phyloP scores from a whole-genome alignment of 2,113 vertebrate species.

The Xenopus borealis region DNA sequence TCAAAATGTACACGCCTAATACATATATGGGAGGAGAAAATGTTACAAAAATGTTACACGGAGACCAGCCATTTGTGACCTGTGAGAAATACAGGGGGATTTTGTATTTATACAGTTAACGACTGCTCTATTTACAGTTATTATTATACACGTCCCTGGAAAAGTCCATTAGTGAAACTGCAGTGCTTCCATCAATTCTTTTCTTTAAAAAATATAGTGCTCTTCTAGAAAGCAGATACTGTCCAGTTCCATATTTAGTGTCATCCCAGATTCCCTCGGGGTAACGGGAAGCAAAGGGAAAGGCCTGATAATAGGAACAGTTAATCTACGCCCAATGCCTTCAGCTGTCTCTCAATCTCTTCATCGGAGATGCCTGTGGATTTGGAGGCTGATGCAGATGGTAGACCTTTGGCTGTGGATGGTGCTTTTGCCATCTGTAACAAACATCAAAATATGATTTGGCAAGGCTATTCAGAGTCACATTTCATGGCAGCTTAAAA shows the following conservation, averaged over 20 bases:
- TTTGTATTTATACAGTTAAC: slow-evolving; percentile 40
- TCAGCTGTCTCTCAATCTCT: slow-evolving; percentile 94
- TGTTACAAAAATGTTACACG: slow-evolving; percentile 4
- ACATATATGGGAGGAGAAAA: neutral
- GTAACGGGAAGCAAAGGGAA: slow-evolving; percentile 42
- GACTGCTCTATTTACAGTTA: slow-evolving; percentile 23
- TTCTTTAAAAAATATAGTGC: slow-evolving; percentile 50
- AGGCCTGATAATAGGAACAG: neutral
- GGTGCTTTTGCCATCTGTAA: slow-evolving; percentile 92
- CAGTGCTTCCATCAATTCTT: neutral
- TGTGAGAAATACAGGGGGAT: slow-evolving; percentile 18
- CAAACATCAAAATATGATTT: neutral
- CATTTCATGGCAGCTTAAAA: no score
- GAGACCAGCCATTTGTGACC: slow-evolving; percentile 28
- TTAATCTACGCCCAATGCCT: slow-evolving; percentile 92
- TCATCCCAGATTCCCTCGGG: slow-evolving; percentile 30
- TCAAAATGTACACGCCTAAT: neutral
- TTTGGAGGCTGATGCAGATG: slow-evolving; percentile 77
- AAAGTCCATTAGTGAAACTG: slow-evolving; percentile 8
- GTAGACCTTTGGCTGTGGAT: slow-evolving; percentile 79
- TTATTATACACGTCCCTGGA: slow-evolving; percentile 23
- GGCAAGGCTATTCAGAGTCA: no score
- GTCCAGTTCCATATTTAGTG: neutral
- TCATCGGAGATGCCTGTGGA: slow-evolving; percentile 84
- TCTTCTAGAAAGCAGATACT: slow-evolving; percentile 54